These are phyloP conservation scores for Theretra japonica DNA, from an alignment of 2,888 invertebrate species.

Conservation along the genomic window DNA sequence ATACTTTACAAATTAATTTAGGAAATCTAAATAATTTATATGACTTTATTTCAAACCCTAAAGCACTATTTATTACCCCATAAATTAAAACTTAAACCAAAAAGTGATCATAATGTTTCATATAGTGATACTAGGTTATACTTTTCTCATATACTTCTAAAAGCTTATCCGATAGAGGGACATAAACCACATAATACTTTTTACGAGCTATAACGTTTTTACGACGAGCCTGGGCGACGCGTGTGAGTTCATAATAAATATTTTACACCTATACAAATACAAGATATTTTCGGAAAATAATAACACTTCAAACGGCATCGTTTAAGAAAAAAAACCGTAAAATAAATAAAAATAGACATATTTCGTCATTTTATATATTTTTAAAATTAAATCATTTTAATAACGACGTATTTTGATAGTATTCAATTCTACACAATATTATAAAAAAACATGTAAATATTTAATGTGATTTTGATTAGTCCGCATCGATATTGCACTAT, in stretches of 20 bases:
- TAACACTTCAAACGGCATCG: not conserved
- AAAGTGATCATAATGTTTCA: not conserved
- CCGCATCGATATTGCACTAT: too few relatives aligned
- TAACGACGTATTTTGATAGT: too few relatives aligned
- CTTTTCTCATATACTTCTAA: constrained; percentile 16
- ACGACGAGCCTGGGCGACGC: constrained; percentile 19
- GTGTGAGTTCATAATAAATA: constrained; percentile 28
- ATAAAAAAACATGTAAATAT: too few relatives aligned
- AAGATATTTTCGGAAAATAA: not conserved
- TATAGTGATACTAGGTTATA: not conserved
- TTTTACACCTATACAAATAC: not conserved
- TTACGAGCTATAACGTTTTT: constrained; percentile 34
- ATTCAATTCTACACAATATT: too few relatives aligned
- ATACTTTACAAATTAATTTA: too few relatives aligned
- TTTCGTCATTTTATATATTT: too few relatives aligned
- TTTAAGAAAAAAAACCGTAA: too few relatives aligned
- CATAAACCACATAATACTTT: constrained; percentile 34
- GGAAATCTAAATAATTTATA: too few relatives aligned
- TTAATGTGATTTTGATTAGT: too few relatives aligned
- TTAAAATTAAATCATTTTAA: too few relatives aligned
- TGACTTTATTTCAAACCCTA: not conserved
- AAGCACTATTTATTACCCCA: not conserved
- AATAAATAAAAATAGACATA: too few relatives aligned
- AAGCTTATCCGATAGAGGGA: constrained; percentile 25
- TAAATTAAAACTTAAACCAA: not conserved